Evolutionary conservation across 1,140 invertebrate species (phyloP).

Genomic region (Dendroctonus valens): DNA sequence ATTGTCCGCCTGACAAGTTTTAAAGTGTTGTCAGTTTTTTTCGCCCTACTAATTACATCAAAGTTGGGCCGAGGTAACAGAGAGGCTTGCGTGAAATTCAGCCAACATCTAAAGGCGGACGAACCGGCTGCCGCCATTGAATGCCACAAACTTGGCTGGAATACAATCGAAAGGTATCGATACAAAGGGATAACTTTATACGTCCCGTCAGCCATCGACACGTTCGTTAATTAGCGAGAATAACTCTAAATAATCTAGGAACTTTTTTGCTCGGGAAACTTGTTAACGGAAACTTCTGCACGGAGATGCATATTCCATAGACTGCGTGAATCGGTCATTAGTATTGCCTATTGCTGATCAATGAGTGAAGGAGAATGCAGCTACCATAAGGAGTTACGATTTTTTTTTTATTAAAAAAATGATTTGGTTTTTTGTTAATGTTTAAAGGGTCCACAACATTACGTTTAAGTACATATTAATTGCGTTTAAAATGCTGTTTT

Average conservation of each 20-base stretch:
- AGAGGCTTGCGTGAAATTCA: conserved; percentile 38
- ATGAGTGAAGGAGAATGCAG: too few relatives aligned
- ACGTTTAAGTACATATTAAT: too few relatives aligned
- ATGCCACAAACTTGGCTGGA: background rate
- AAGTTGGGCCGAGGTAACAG: conserved; percentile 36
- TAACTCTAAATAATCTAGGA: background rate
- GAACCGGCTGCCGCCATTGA: background rate
- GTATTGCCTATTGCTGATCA: too few relatives aligned
- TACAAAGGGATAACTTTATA: conserved; percentile 10
- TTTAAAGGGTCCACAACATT: too few relatives aligned
- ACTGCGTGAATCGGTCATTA: too few relatives aligned
- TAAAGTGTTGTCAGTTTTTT: conserved; percentile 40
- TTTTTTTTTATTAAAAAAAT: too few relatives aligned
- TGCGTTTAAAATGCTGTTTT: too few relatives aligned
- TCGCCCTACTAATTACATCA: conserved; percentile 38
- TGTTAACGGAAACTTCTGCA: too few relatives aligned
- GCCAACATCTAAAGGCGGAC: conserved; percentile 29
- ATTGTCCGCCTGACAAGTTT: conserved; percentile 36
- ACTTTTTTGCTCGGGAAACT: too few relatives aligned
- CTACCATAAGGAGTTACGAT: too few relatives aligned
- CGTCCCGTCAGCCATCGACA: background rate
- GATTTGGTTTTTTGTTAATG: too few relatives aligned
- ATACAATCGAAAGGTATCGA: conserved; percentile 2
- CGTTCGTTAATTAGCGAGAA: background rate
- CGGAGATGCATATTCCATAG: too few relatives aligned